These are phyloP conservation scores for Drosophila merina DNA, from an alignment of 2,888 invertebrate genomes.

Conservation along the genomic window DNA sequence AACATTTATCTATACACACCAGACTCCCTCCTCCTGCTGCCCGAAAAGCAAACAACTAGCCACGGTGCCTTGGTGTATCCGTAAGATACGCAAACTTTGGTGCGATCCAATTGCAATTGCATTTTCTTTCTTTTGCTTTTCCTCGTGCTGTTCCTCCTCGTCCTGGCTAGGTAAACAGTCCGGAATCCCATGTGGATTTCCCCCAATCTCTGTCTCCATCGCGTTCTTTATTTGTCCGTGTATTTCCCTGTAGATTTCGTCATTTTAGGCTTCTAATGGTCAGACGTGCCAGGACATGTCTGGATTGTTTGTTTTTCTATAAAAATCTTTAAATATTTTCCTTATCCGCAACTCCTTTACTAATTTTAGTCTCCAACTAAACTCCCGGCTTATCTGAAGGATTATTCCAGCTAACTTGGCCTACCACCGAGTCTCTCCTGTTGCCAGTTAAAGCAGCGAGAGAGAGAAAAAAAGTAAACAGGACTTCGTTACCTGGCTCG, in stretches of 20 bases:
- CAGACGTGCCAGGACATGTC: too few species aligned
- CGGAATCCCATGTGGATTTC: conserved; percentile 30
- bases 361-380: neutral
- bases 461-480: conserved; percentile 4
- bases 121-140: conserved; percentile 31
- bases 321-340: too few species aligned
- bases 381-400: conserved; percentile 19
- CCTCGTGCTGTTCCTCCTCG: conserved; percentile 21
- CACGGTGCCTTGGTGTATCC: conserved; percentile 33
- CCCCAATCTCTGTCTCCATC: conserved; percentile 4
- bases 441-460: neutral
- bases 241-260: conserved; percentile 1
- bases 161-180: conserved; percentile 50
- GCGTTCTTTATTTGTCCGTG: neutral
- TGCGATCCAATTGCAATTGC: conserved; percentile 62
- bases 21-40: neutral
- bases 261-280: neutral
- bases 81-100: conserved; percentile 53
- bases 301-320: too few species aligned
- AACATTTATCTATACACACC: conserved; percentile 65
- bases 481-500: conserved; percentile 35
- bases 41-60: conserved; percentile 26
- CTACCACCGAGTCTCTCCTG: conserved; percentile 21
- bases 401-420: conserved; percentile 10
- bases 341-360: too few species aligned